These are phyloP conservation scores for Callithrix jacchus DNA, from an alignment of 2,113 vertebrate genomes.

Conservation along the genomic window DNA sequence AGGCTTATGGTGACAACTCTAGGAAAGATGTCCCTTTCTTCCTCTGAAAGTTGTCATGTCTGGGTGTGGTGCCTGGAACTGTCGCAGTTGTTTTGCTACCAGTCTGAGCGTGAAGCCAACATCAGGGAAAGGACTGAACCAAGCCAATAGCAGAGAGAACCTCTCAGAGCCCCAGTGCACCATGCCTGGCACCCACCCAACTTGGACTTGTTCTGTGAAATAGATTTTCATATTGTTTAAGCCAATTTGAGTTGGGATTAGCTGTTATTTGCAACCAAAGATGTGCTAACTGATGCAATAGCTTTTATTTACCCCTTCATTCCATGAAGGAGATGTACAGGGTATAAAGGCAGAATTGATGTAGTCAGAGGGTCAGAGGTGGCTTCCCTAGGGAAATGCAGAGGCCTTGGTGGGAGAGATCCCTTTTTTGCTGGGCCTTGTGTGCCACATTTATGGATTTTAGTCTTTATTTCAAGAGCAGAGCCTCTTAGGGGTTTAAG, in stretches of 20 bases:
- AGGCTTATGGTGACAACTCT: neutral
- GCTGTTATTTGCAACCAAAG: neutral
- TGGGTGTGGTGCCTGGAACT: neutral
- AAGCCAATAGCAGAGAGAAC: neutral
- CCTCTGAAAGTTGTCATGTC: neutral
- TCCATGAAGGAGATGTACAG: neutral
- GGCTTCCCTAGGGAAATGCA: neutral
- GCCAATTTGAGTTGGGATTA: neutral
- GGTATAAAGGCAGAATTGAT: neutral
- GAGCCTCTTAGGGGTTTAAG: neutral
- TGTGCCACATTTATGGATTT: neutral
- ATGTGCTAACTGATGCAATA: neutral
- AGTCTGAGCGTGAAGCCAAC: neutral
- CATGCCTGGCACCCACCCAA: too few species aligned
- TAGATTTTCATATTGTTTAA: neutral
- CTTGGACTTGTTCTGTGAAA: neutral
- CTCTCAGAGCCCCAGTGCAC: neutral
- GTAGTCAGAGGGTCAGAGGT: neutral
- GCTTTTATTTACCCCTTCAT: neutral
- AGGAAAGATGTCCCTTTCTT: neutral
- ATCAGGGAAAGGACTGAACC: neutral
- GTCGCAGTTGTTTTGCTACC: neutral
- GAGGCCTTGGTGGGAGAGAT: neutral
- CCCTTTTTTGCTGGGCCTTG: neutral
- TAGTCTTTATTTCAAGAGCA: neutral